Percentiles rank a stretch among this genome's conserved stretches.
phyloP scores from a whole-genome alignment of 2,797 vertebrate species.

The Periparus ater region DNA sequence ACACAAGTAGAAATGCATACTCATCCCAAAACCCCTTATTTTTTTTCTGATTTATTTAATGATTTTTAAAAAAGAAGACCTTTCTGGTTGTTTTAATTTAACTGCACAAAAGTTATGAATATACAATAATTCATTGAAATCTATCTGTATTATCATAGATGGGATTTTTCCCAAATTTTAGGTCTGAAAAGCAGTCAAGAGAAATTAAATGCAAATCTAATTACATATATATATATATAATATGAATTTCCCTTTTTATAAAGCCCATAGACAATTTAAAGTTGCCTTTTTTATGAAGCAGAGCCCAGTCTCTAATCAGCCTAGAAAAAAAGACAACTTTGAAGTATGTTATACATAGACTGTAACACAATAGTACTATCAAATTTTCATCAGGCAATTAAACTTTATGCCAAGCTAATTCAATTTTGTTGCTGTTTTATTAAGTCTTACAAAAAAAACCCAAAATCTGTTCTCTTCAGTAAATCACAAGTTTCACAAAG shows the following conservation, averaged over 20 bases:
- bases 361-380: conserved; percentile 60
- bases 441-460: conserved; percentile 54
- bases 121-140: neutral
- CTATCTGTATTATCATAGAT: neutral
- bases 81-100: neutral
- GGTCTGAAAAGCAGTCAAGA: neutral
- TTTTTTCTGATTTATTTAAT: neutral
- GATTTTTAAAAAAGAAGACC: neutral
- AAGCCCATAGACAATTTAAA: conserved; percentile 16
- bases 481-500: conserved; percentile 74
- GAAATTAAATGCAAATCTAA: neutral
- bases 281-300: neutral
- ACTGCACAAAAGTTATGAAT: neutral
- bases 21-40: neutral
- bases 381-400: conserved; percentile 77
- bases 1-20: neutral
- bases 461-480: conserved; percentile 55
- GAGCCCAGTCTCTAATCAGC: neutral
- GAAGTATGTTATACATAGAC: conserved; percentile 55
- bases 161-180: neutral
- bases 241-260: neutral
- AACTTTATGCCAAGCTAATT: conserved; percentile 76
- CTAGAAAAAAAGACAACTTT: conserved; percentile 29
- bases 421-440: conserved; percentile 76
- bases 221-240: neutral